Base-by-base conservation (phyloP, 92 coral and sea anemone genomes). In the Actinostola sp. region DNA sequence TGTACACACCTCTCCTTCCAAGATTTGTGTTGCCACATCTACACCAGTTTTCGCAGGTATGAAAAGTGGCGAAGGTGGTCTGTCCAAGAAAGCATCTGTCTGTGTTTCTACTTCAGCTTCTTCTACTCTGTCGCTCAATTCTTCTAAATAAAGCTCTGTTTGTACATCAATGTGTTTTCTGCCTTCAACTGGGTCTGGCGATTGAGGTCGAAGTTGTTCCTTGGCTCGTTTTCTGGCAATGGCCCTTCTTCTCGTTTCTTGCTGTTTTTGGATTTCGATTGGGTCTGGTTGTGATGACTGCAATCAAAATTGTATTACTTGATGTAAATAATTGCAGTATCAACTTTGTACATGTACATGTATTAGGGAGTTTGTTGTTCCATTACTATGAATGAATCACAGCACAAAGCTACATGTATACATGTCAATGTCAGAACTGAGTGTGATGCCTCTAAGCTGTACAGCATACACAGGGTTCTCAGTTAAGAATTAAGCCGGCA, bases 81-180 rank as follows among this genome's bases (percentile, higher is more conserved):
- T 83, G 66, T 93, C 98, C 38, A 93, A 74, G 80, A 93, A 93
- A 23, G 97, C 98, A 85, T 93, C 98, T 39, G 98, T 93, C 51
- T 93, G 98, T 41, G 98, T 93, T 66, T 93, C 97, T 33, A 93
- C 97, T 76, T 93, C 98, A 30, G 98, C 98, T 77, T 93, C 98
- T 63, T 93, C 98, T 29, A 93, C 98, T 60, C 98, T 84, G 60
- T 93, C 98, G 65, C 94, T 93, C 34, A 93, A 82, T 62, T 93
- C 98, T 71, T 93, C 98, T 53, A 93, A 69, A 64, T 93, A 93
- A 55, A 93, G 85, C 60, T 93, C 98, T 32, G 98, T 93, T 66
- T 93, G 98, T 45, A 93, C 98, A 76, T 93, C 98, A 57, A 93
- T 93, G 66, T 93, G 98, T 69, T 93, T 93, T 63, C 98, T 85